Base-by-base conservation (phyloP, 2,797 vertebrate species). In the Clarias pachynema region DNA sequence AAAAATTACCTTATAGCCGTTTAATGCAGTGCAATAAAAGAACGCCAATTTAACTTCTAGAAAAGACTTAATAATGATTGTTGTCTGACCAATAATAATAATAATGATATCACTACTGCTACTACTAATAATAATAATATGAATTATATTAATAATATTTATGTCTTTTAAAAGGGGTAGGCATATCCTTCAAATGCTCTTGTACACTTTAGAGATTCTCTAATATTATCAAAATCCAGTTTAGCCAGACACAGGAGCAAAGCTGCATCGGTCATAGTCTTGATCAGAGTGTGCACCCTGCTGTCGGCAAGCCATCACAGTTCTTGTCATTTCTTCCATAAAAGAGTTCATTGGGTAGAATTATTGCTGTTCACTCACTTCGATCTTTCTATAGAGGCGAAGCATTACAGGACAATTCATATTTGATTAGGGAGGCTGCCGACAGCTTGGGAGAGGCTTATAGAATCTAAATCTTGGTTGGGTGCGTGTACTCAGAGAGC, bases 291-390 rank as follows among this genome's bases (percentile, higher is more conserved):
- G 74, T 24, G 68, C 53, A 53, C 77, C 59, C 53, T 15, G 44
- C 82, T 78, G 75, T 15, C 29, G 22, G 70, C 75, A 59, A 81
- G 82, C 80, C 80, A 83, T 88, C 85, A 86, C 62, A 85, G 83
- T 37, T 85, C 66, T 77, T 87, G 85, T 88, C 82, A 85, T 74
- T 85, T 84, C 82, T 63, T 74, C 24, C 63, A 53, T 79, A 84
- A 83, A 86, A 88, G 79, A 85, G 86, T 84, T 86, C 74, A 83
- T 88, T 79, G 83, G 80, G 75, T 79, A 86, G 88, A 90, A 87
- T 87, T 90, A 88, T 89, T 87, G 85, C 74, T 57, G 66, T 80
- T 69, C 85, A 69, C 73, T 90, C 86, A 87, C 80, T 87, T 89
- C 84, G 62, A 82, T 84, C 79, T 87, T 81, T 88, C 69, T 60